Conservation (phyloP, 1,140 invertebrate genomes). For the Centruroides vittatus region DNA sequence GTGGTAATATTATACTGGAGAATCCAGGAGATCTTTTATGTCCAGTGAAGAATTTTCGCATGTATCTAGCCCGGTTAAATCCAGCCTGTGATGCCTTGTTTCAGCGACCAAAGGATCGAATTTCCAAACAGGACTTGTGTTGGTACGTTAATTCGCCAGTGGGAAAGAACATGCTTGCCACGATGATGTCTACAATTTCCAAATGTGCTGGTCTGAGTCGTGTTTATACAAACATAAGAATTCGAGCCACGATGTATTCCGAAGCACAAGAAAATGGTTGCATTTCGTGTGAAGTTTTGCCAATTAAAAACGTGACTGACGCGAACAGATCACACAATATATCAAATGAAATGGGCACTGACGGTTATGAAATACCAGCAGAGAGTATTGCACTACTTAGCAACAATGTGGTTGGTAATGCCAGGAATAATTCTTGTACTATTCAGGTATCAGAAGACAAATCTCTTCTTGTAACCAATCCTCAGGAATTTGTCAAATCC, state of each 20-base stretch:
- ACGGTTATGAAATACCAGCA: too few relatives aligned
- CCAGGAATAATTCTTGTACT: too few relatives aligned
- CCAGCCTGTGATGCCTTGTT: constrained; percentile 16
- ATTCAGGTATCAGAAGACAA: too few relatives aligned
- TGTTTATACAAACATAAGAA: constrained; percentile 17
- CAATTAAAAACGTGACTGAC: too few relatives aligned
- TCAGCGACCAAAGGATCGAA: constrained; percentile 16
- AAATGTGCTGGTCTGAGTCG: constrained; percentile 16
- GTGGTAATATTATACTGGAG: constrained; percentile 15
- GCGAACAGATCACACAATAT: too few relatives aligned
- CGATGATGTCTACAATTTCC: constrained; percentile 19
- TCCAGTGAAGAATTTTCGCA: constrained; percentile 13
- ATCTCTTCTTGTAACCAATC: too few relatives aligned
- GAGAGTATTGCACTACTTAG: too few relatives aligned
- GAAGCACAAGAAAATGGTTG: constrained; percentile 12
- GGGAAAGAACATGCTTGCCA: constrained; percentile 17
- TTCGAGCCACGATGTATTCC: constrained; percentile 16
- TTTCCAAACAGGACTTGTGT: constrained; percentile 14
- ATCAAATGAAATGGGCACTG: too few relatives aligned
- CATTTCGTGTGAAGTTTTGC: constrained; percentile 3
- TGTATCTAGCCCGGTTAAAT: constrained; percentile 15
- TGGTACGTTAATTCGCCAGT: constrained; percentile 18
- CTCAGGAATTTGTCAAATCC: too few relatives aligned
- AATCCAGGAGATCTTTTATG: constrained; percentile 16
- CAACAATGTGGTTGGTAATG: too few relatives aligned